These are phyloP conservation scores for Auanema sp. DNA, from an alignment of 2,888 invertebrate genomes.

Conservation along the genomic window DNA sequence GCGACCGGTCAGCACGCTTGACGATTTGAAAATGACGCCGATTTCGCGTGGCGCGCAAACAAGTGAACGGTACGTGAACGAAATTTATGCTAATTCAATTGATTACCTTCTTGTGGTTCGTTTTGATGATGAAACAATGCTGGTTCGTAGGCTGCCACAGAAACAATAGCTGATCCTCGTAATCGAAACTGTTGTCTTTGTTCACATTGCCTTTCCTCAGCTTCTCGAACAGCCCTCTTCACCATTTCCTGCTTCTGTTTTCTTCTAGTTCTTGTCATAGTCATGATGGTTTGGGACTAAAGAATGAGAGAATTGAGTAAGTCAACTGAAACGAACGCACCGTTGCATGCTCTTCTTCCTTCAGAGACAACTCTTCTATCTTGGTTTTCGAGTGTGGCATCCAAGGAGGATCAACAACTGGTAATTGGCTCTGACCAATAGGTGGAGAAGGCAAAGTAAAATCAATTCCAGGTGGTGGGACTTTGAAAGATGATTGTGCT, in stretches of 20 bases:
- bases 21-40: neutral
- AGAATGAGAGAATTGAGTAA: constrained; percentile 5
- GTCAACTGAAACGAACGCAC: constrained; percentile 45
- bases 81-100: too few relatives aligned
- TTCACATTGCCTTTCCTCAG: constrained; percentile 79
- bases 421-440: constrained; percentile 80
- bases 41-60: neutral
- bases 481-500: constrained; percentile 88
- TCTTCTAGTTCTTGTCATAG: constrained; percentile 95
- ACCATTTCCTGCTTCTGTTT: constrained; percentile 99
- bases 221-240: constrained; percentile 87
- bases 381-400: constrained; percentile 95
- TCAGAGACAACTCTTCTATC: constrained; percentile 96
- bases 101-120: constrained; percentile 38
- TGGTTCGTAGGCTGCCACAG: constrained; percentile 94
- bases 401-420: constrained; percentile 87
- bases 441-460: constrained; percentile 98
- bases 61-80: too few relatives aligned
- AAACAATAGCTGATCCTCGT: constrained; percentile 89
- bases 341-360: constrained; percentile 79
- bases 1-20: neutral
- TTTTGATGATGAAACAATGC: constrained; percentile 76
- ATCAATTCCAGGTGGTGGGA: constrained; percentile 97
- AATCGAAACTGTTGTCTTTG: constrained; percentile 72
- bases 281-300: constrained; percentile 72